phyloP scores from a whole-genome alignment of 1,140 invertebrate genomes.

The Eciton burchellii region DNA sequence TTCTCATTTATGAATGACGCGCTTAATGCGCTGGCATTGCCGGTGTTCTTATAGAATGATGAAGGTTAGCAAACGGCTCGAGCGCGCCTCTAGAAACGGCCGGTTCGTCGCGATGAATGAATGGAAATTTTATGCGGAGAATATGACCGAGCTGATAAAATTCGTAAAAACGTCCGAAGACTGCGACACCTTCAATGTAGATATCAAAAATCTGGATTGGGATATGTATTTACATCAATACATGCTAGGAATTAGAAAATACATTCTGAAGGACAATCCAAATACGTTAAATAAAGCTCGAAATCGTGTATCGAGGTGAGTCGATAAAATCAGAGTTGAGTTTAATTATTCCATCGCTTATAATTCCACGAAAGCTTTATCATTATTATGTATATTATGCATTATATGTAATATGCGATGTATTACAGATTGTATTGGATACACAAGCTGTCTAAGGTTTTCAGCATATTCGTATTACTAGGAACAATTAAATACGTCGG shows the following conservation, averaged over 20 bases:
- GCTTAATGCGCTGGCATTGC: background rate
- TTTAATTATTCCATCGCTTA: background rate
- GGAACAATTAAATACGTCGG: conserved; percentile 74
- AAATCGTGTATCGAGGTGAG: conserved; percentile 89
- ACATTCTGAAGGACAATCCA: conserved; percentile 91
- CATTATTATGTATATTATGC: too few relatives aligned
- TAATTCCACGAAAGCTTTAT: background rate
- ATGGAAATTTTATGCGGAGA: conserved; percentile 93
- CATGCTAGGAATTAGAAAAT: conserved; percentile 92
- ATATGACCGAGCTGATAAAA: conserved; percentile 89
- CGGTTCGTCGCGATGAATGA: conserved; percentile 95
- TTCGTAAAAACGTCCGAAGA: conserved; percentile 88
- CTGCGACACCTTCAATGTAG: conserved; percentile 87
- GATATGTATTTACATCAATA: conserved; percentile 90
- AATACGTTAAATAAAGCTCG: conserved; percentile 88
- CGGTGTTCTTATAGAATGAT: conserved; percentile 91
- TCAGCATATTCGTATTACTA: conserved; percentile 77
- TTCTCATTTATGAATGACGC: background rate
- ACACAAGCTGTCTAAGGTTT: conserved; percentile 78
- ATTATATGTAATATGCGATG: too few relatives aligned
- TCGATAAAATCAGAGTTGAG: background rate
- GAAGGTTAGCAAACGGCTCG: conserved; percentile 92
- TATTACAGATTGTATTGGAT: conserved; percentile 83
- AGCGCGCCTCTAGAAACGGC: conserved; percentile 91
- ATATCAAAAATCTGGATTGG: conserved; percentile 88